Conservation (phyloP, 2,888 invertebrate species). For the Leptopterna dolabrata region DNA sequence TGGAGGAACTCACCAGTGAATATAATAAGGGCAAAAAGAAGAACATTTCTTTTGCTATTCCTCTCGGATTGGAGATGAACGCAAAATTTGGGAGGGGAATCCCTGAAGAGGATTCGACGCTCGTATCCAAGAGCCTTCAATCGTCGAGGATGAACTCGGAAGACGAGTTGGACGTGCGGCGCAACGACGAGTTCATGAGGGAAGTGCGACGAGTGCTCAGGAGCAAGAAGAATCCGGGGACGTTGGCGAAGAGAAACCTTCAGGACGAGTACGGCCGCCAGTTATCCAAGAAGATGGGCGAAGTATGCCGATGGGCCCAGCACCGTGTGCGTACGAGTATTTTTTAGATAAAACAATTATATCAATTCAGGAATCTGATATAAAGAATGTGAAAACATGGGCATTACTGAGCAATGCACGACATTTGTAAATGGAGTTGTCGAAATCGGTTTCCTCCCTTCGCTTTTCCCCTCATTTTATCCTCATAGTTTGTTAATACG, state of each 20-base stretch:
- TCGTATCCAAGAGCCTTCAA: background rate
- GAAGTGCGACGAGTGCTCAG: background rate
- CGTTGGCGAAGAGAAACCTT: background rate
- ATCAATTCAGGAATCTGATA: too few species aligned
- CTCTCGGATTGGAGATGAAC: conserved; percentile 19
- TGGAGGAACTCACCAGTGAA: background rate
- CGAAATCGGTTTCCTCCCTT: too few species aligned
- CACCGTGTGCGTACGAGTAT: background rate
- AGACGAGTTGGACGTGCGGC: background rate
- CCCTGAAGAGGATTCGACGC: background rate
- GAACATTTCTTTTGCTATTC: background rate
- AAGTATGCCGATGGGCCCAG: background rate
- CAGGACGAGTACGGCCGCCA: conserved; percentile 1
- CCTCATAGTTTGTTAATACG: too few species aligned
- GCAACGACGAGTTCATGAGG: conserved; percentile 18
- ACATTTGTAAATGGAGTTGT: too few species aligned
- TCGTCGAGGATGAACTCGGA: background rate
- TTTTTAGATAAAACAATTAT: too few species aligned
- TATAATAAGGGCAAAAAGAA: background rate
- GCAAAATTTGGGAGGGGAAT: background rate
- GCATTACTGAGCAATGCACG: too few species aligned
- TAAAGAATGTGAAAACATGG: too few species aligned
- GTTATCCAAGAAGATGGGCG: background rate
- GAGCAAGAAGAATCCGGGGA: background rate
- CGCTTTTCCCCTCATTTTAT: too few species aligned